phyloP scores from a whole-genome alignment of 2,888 invertebrate genomes.

The Bembecia ichneumoniformis region DNA sequence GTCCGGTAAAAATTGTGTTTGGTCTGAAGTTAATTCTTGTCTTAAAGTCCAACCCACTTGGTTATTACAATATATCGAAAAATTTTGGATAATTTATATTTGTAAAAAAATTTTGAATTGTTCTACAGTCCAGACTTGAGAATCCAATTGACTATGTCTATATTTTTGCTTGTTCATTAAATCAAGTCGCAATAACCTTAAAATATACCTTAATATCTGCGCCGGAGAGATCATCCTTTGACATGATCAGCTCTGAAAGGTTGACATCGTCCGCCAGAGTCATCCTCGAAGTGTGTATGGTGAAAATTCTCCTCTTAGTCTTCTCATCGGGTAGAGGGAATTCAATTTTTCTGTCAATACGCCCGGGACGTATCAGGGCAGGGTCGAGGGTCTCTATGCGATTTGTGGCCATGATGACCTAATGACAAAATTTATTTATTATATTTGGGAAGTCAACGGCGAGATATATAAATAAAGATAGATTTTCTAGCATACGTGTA shows the following conservation, averaged over 20 bases:
- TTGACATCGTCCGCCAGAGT: conserved; percentile 97
- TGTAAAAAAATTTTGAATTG: no score
- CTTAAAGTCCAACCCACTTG: no score
- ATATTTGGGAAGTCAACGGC: no score
- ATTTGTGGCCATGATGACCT: conserved; percentile 98
- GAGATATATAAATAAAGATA: no score
- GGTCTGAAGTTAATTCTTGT: no score
- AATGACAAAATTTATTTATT: conserved; percentile 14
- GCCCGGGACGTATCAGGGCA: conserved; percentile 97
- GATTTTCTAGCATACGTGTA: no score
- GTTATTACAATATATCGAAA: no score
- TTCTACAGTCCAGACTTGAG: no score
- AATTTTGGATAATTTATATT: no score
- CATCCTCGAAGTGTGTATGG: conserved; percentile 99
- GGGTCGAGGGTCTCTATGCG: conserved; percentile 99
- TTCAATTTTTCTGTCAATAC: conserved; percentile 99
- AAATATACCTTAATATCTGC: conserved; percentile 88
- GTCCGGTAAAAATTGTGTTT: no score
- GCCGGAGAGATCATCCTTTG: conserved; percentile 99
- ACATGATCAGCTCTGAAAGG: conserved; percentile 97
- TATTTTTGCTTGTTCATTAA: no score
- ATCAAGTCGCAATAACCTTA: not conserved
- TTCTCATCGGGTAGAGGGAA: conserved; percentile 99
- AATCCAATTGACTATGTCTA: no score
- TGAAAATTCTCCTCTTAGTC: conserved; percentile 96